Conservation (phyloP, 2,797 vertebrate genomes). For the Sebastes miniatus region DNA sequence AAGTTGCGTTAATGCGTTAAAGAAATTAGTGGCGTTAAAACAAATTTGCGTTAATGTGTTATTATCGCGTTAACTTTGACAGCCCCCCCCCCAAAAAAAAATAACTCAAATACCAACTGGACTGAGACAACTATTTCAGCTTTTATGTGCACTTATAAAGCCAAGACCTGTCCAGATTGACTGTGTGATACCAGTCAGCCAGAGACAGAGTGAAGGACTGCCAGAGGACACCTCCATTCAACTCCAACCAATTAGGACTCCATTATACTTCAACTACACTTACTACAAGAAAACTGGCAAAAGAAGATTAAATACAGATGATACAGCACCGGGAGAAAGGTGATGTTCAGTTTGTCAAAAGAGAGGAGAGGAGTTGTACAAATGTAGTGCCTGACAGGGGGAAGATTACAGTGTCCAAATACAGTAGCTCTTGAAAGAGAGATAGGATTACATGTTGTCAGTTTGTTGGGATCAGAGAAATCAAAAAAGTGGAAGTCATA, state of each 20-base stretch:
- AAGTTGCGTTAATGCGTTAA: no score
- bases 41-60: no score
- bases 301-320: slow-evolving; percentile 17
- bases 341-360: slow-evolving; percentile 12
- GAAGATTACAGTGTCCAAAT: not conserved
- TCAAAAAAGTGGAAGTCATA: not conserved
- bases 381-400: not conserved
- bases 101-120: not conserved
- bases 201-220: slow-evolving; percentile 52
- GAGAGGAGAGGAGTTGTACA: not conserved
- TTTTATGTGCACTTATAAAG: slow-evolving; percentile 10
- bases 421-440: not conserved
- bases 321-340: not conserved
- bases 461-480: not conserved
- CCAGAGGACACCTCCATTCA: slow-evolving; percentile 56
- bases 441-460: not conserved
- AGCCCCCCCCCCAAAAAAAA: not conserved
- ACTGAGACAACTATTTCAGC: not conserved
- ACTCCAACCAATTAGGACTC: slow-evolving; percentile 29
- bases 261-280: slow-evolving; percentile 32
- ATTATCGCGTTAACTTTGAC: no score
- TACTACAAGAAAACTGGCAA: slow-evolving; percentile 10
- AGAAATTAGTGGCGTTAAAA: no score
- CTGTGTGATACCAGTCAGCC: slow-evolving; percentile 38
- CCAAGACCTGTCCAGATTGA: slow-evolving; percentile 42